These are phyloP conservation scores for Anhinga rufa DNA, from an alignment of 2,113 vertebrate genomes.

Conservation along the genomic window DNA sequence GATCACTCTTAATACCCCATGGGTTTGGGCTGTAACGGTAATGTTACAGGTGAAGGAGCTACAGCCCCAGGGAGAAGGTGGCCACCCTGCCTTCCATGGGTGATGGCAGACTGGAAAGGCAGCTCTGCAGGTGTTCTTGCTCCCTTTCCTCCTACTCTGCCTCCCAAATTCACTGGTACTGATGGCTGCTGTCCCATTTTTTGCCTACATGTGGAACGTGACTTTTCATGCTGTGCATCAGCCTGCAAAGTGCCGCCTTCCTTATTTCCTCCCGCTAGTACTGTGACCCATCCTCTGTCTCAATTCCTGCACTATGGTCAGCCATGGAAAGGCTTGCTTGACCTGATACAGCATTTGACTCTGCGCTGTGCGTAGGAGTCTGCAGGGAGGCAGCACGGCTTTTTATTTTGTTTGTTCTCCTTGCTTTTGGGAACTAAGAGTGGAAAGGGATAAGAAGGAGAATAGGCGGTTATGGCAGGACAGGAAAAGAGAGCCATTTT, in stretches of 20 bases:
- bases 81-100: not conserved
- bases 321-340: not conserved
- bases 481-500: not conserved
- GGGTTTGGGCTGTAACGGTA: not conserved
- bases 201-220: not conserved
- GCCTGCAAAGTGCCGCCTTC: not conserved
- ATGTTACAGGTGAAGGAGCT: not conserved
- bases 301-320: not conserved
- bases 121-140: not conserved
- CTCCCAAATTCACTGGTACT: not conserved
- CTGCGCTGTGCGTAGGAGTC: fast-evolving
- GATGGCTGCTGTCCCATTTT: not conserved
- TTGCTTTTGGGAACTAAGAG: not conserved
- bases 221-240: not conserved
- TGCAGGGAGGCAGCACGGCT: not conserved
- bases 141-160: not conserved
- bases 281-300: not conserved
- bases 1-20: not conserved
- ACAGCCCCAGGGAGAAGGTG: not conserved
- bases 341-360: not conserved
- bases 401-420: not conserved
- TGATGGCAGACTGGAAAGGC: not conserved
- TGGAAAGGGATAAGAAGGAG: not conserved
- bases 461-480: not conserved
- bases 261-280: not conserved